Conservation (phyloP, 2,888 invertebrate genomes). For the Invenusta paracnida region DNA sequence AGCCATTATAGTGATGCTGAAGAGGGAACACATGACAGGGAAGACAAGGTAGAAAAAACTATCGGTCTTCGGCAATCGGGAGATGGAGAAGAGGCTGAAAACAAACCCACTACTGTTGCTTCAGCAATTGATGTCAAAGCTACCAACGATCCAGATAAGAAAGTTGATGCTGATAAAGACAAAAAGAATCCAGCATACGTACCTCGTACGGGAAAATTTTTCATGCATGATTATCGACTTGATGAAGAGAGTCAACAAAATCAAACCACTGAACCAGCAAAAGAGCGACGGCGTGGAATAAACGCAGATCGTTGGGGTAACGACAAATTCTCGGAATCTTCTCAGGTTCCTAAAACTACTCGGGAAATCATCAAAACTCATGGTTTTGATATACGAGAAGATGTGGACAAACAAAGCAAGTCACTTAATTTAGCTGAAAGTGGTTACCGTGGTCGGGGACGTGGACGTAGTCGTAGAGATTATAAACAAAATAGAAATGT, state of each 20-base stretch:
- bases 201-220: background rate
- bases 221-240: conserved; percentile 24
- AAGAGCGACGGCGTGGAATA: background rate
- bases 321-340: background rate
- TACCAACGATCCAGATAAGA: background rate
- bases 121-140: background rate
- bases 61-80: background rate
- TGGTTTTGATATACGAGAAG: conserved; percentile 20
- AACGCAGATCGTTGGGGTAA: conserved; percentile 30
- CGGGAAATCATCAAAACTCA: background rate
- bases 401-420: too few species aligned
- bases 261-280: background rate
- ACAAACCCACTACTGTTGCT: background rate
- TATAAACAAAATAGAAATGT: too few species aligned
- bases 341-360: background rate
- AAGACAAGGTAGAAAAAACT: background rate
- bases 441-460: too few species aligned
- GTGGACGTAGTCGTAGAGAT: too few species aligned
- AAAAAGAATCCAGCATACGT: conserved; percentile 23
- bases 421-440: too few species aligned
- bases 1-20: background rate
- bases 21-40: background rate
- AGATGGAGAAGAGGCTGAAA: background rate
- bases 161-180: conserved; percentile 21
- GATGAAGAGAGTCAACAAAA: conserved; percentile 6